Evolutionary conservation across 2,888 invertebrate species (phyloP), one percentile per base, ranked within the genome.

Genomic region (Hirtodrosophila trivittata): DNA sequence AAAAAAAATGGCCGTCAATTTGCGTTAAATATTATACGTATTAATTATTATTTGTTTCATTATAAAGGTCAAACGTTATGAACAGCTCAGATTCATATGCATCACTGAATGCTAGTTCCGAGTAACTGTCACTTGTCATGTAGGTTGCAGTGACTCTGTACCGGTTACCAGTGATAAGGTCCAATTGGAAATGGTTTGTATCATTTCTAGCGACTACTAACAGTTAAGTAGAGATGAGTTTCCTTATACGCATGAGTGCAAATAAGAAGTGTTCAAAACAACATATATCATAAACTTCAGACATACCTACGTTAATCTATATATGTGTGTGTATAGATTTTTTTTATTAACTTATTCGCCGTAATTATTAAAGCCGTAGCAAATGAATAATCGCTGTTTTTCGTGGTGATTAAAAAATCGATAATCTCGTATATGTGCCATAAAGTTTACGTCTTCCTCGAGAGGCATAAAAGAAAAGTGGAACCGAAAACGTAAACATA

Each of bases 211-310:
- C 3, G 25, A 25, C 25, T 25, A 25, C 6, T 25, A 25, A 25
- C 25, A 4, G 25, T 25, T 25, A 25, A 25, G 6, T 6, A 25
- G 6, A 25, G 6, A 25, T 25, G 25, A 25, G 6, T 25, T 25
- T 25, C 25, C 25, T 45, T 35, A 68, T 74, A 69, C 69, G 75
- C 69, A 74, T 74, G 55, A 60, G 69, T 69, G 62, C 54, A 73
- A 66, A 50, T 35, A 49, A 57, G 49, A 65, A 58, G 55, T 74
- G 74, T 68, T 69, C 75, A 69, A 69, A 69, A 69, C 69, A 69
- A 69, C 51, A 74, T 74, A 68, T 60, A 62, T 68, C 62, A 45
- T 37, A 62, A 62, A 56, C 35, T 68, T 56, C 51, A 30, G 47
- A 33, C 62, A 45, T 14, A 30, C 45, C 42, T 46, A 60, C 42